These are phyloP conservation scores for Plusia festucae DNA, from an alignment of 2,888 invertebrate species.

Conservation along the genomic window DNA sequence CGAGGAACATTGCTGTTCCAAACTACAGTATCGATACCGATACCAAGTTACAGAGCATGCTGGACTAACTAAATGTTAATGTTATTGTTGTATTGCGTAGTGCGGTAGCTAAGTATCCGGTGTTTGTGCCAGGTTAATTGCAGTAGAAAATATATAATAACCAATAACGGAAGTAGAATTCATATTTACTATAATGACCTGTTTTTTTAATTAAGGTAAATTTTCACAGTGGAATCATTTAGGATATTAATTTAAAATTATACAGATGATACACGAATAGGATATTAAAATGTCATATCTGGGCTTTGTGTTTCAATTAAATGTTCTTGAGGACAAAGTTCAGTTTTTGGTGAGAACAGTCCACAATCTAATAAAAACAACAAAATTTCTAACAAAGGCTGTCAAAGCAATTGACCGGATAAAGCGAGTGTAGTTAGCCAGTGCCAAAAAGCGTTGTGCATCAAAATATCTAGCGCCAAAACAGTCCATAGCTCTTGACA, in stretches of 20 bases:
- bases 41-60: slow-evolving; percentile 50
- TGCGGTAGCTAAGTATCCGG: slow-evolving; percentile 18
- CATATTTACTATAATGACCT: neutral
- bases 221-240: neutral
- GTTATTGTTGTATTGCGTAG: slow-evolving; percentile 40
- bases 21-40: slow-evolving; percentile 55
- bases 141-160: slow-evolving; percentile 12
- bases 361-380: slow-evolving; percentile 68
- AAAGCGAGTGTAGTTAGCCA: slow-evolving; percentile 65
- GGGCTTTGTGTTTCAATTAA: neutral
- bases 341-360: slow-evolving; percentile 45
- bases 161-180: neutral
- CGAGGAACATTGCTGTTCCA: slow-evolving; percentile 49
- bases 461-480: slow-evolving; percentile 78
- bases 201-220: neutral
- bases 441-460: slow-evolving; percentile 65
- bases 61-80: slow-evolving; percentile 56
- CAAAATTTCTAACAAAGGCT: slow-evolving; percentile 66
- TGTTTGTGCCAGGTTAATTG: slow-evolving; percentile 34
- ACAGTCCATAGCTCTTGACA: slow-evolving; percentile 69
- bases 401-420: slow-evolving; percentile 74
- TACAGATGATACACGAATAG: no score
- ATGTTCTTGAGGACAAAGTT: slow-evolving; percentile 42
- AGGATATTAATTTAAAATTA: no score
- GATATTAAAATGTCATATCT: no score